Base-by-base conservation (phyloP, 2,888 invertebrate species). In the Eustalomyia histrio region DNA sequence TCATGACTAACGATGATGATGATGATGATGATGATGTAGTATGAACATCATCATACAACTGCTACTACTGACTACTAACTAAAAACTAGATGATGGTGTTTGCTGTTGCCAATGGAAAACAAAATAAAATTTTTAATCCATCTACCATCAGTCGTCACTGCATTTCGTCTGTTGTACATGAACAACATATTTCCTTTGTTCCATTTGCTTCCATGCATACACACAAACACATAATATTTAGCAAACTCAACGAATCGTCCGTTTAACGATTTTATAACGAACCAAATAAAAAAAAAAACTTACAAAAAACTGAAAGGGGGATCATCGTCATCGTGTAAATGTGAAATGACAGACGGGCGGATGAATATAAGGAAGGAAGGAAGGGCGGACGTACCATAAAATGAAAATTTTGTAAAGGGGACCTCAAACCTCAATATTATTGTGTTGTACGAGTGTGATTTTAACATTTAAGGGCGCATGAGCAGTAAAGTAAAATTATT, bases 391-490 rank as follows among this genome's bases (percentile, higher is more conserved):
- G 29, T 47, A 68, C 10, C 18, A 57, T 6, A 16, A 47, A 68
- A 63, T 43, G 21, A 21, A 64, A 71, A 17, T 64, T 29, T 29
- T 69, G 16, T 14, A 68, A 73, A 53, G 58, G 74, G 68, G 52
- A 68, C 65, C 68, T 68, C 69, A 73, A 65, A 78, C 67, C 69
- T 33, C 14, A 61, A 50, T 55, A 61, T 35, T 24, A 3, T 53
- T 68, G 18, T 39, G 21, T 17, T 14, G 10, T 12, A 21, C 47
- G 12, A 39, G 24, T 61, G 35, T 63, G n/a, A n/a, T 16, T 61
- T 60, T 12, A 55, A 67, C 61, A 47, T 63, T 74, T 76, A 76
- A 80, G 80, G 80, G 80, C 80, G 80, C 80, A 80, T 80, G 80
- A 76, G 76, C 80, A 64, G 35, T 73, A 47, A n/a, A 50, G 3